A percentile compares a stretch with the other conserved stretches of the same genome.
These are phyloP conservation scores for Ylistrum balloti DNA, from an alignment of 1,140 invertebrate genomes.

Conservation along the genomic window DNA sequence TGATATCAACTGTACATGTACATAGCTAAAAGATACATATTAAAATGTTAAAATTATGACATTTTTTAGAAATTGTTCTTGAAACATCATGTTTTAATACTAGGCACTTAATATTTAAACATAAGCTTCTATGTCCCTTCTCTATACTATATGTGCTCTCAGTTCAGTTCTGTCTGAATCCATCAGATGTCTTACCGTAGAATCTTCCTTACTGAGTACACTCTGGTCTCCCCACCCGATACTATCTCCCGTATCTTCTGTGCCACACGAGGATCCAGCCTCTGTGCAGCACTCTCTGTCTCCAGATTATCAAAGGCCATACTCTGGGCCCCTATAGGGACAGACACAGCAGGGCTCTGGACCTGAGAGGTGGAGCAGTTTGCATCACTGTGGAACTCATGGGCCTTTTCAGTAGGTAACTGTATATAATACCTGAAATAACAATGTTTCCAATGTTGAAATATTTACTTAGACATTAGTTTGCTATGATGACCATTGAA, in stretches of 20 bases:
- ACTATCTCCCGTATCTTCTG: slow-evolving; percentile 81
- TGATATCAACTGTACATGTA: too few relatives aligned
- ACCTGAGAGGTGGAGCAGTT: slow-evolving; percentile 19
- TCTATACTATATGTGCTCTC: too few relatives aligned
- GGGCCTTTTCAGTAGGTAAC: slow-evolving; percentile 80
- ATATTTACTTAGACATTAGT: too few relatives aligned
- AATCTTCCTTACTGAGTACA: slow-evolving; percentile 79
- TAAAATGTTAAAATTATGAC: too few relatives aligned
- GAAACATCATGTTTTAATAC: too few relatives aligned
- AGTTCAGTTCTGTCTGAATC: too few relatives aligned
- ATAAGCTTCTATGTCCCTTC: too few relatives aligned
- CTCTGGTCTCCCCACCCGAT: slow-evolving; percentile 76
- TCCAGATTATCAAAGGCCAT: background rate
- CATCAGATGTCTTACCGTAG: slow-evolving; percentile 72
- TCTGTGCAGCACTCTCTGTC: background rate
- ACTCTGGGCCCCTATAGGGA: background rate
- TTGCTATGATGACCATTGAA: too few relatives aligned
- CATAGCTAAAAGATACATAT: too few relatives aligned
- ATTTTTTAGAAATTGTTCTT: too few relatives aligned
- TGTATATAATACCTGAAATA: slow-evolving; percentile 80
- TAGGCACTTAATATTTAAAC: too few relatives aligned
- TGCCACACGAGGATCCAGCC: slow-evolving; percentile 77
- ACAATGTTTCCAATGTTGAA: too few relatives aligned
- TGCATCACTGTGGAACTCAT: slow-evolving; percentile 80
- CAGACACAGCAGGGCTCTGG: background rate